Percentiles rank a stretch among this genome's conserved stretches.
Evolutionary conservation across 2,113 vertebrate genomes (phyloP).

Genomic region (Notarius lentiginosus): DNA sequence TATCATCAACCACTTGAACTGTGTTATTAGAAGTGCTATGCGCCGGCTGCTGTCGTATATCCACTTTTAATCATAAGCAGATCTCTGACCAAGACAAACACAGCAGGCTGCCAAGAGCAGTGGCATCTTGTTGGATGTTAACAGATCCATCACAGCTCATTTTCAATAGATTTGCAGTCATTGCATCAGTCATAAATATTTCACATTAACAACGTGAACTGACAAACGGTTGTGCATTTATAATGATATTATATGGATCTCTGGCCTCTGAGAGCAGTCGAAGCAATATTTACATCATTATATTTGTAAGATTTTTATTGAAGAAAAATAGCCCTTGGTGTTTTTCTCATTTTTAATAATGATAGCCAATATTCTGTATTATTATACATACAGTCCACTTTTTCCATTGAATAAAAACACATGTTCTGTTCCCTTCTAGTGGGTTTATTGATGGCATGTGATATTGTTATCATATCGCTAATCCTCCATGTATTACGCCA

Average conservation of each 20-base stretch:
- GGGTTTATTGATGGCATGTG: too few relatives aligned
- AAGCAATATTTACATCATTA: neutral
- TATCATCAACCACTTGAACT: slow-evolving; percentile 33
- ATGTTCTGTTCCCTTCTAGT: too few relatives aligned
- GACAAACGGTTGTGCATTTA: neutral
- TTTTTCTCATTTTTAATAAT: neutral
- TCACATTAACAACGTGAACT: neutral
- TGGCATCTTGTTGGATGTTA: slow-evolving; percentile 22
- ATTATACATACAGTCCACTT: neutral
- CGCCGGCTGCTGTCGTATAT: slow-evolving; percentile 19
- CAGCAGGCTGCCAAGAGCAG: neutral
- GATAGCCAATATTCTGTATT: neutral
- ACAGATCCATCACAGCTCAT: slow-evolving; percentile 3
- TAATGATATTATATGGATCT: neutral
- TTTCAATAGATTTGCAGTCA: neutral
- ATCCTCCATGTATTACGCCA: too few relatives aligned
- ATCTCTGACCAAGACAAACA: slow-evolving; percentile 25
- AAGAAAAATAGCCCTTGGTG: neutral
- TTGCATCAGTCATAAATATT: neutral
- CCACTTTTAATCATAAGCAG: slow-evolving; percentile 27
- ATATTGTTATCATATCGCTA: too few relatives aligned
- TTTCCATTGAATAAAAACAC: too few relatives aligned
- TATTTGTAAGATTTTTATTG: neutral
- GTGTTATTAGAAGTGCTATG: slow-evolving; percentile 36
- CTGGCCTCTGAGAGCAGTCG: neutral